Evolutionary conservation across 2,888 invertebrate genomes (phyloP), one percentile per base, ranked within the genome.

Genomic region (Temnothorax ravouxi): DNA sequence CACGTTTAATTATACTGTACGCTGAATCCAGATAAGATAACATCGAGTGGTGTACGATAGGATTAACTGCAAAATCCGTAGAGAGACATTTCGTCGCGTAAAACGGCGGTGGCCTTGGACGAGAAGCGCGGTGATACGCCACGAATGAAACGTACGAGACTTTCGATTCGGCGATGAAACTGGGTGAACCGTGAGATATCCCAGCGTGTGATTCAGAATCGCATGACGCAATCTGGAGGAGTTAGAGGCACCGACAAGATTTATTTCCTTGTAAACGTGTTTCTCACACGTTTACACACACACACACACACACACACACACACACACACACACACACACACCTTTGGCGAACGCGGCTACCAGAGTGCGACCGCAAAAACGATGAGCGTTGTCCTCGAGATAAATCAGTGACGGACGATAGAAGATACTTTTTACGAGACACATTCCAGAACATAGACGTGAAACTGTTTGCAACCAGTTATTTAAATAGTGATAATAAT

Each of bases 151-250:
- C 50, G 62, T 61, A 44, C 34, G 34, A 34, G 34, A 34, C 47
- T 69, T 69, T 72, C 72, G 72, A 80, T 80, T 80, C 47, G 79
- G 47, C 72, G 79, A 38, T 15, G 21, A 79, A 79, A 71, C 44
- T 80, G 79, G 59, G 72, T 72, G 72, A 80, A 72, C 47, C 77
- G 44, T 56, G 72, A 79, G 59, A 80, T 80, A 72, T 25, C 54
- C 18, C 38, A 38, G 34, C 66, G 44, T 15, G 56, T 71, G 79
- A 80, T 80, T 80, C 79, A 80, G 79, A 80, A 13, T 59, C 47
- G 38, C 72, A 72, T 72, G 79, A 79, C 56, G 71, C 44, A 71
- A 77, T 54, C n/a, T 21, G 38, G 11, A 21, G 34, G 29, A 59
- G 71, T 71, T 71, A 34, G 56, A 71, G 52, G 34, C 34, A 61